Evolutionary conservation across 2,797 vertebrate genomes (phyloP), one percentile per base, ranked within the genome.

Genomic region (Euthynnus affinis): DNA sequence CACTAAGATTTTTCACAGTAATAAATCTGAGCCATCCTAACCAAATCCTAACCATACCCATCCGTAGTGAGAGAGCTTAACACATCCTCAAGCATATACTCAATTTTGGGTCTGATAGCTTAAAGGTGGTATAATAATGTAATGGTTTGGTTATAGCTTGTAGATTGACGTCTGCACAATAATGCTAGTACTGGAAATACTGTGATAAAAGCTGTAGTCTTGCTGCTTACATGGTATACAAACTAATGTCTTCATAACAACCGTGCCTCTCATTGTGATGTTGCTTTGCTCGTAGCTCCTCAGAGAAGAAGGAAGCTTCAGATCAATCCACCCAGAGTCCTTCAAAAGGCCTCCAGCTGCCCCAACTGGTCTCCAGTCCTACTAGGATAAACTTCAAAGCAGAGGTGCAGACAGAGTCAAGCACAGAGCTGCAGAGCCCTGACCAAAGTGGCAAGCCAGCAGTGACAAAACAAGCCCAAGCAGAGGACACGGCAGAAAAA

Each of bases 211-310:
- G n/a, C 34, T 23, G 4, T 46, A 6, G 13, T 37, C 9, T 37
- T 37, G 18, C 25, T 20, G 27, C 59, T 32, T 32, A 1, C 10
- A 34, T 29, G 18, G 23, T 42, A 29, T 23, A n/a, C 23, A 3
- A 29, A 22, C 18, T 0, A 1, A 58, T 44, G 59, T 34, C 40
- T 37, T 23, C 4, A 1, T 32, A 32, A 32, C 29, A 32, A 32
- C 5, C 4, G 5, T 48, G 6, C 20, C 13, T 25, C 14, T 65
- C 6, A 22, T 23, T 55, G 1, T 55, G 29, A 58, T 74, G 13
- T 74, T 6, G 4, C 6, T 48, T 52, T 25, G 9, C 46, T 57
- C 2, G 29, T 57, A 94, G 87, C 23, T 91, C 80, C 5, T 64
- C 74, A 9, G 79, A 82, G 60, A 81, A 78, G 29, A 90, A 17